These are phyloP conservation scores for Lepidurus couesii DNA, from an alignment of 1,140 invertebrate species.

Conservation along the genomic window DNA sequence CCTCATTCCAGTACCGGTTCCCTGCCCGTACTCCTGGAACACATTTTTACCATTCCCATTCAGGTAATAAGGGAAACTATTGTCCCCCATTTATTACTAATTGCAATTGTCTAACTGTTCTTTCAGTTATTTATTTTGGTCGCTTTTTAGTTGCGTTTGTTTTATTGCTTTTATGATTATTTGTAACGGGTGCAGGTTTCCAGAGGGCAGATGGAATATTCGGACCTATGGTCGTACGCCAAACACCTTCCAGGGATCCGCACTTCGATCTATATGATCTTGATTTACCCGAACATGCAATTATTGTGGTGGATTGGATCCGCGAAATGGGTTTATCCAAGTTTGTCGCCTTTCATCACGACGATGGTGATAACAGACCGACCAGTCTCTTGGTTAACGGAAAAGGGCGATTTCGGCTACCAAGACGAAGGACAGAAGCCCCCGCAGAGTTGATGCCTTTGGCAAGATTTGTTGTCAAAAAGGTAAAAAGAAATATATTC, in stretches of 20 bases:
- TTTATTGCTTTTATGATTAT: not conserved
- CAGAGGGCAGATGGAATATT: conserved; percentile 43
- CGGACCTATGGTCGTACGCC: conserved; percentile 41
- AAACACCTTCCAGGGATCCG: conserved; percentile 42
- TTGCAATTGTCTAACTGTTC: not conserved
- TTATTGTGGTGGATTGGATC: conserved; percentile 74
- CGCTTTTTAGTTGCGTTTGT: not conserved
- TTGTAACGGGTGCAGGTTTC: conserved; percentile 27
- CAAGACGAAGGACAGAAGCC: conserved; percentile 52
- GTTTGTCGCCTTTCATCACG: conserved; percentile 26
- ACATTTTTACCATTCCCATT: conserved; percentile 56
- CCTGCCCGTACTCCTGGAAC: conserved; percentile 51
- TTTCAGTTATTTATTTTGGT: not conserved
- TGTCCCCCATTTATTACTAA: not conserved
- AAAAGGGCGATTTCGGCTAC: conserved; percentile 49
- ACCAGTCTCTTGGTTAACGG: conserved; percentile 66
- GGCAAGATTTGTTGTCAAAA: conserved; percentile 54
- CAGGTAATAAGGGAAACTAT: conserved; percentile 45
- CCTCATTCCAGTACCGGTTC: conserved; percentile 41
- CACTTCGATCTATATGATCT: conserved; percentile 66
- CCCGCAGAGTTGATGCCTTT: conserved; percentile 47
- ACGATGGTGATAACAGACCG: conserved; percentile 20
- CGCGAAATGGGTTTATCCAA: conserved; percentile 55
- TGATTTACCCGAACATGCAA: conserved; percentile 66
- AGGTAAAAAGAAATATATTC: conserved; percentile 44